A percentile compares a stretch with the other conserved stretches of the same genome.
phyloP scores from a whole-genome alignment of 92 coral and sea anemone genomes.

The Blastomussa wellsi region DNA sequence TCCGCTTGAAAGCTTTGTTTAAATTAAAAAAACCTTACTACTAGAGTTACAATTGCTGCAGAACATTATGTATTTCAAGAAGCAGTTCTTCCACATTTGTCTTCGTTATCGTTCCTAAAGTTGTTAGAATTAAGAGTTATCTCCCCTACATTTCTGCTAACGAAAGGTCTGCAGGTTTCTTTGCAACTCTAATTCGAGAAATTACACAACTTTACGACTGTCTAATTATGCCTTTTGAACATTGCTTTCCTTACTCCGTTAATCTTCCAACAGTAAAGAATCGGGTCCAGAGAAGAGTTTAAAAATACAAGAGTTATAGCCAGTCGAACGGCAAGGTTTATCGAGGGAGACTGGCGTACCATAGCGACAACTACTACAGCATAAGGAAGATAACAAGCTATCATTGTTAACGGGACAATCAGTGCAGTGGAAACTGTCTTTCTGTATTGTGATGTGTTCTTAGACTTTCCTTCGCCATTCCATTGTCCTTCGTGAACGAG shows the following conservation, averaged over 20 bases:
- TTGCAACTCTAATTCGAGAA: not conserved
- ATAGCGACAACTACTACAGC: not conserved
- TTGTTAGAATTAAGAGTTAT: no score
- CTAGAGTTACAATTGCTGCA: no score
- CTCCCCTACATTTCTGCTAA: no score
- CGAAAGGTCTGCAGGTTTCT: no score
- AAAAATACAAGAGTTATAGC: not conserved
- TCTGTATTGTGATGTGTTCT: not conserved
- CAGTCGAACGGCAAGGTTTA: not conserved
- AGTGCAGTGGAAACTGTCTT: conserved; percentile 1
- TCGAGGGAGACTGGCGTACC: not conserved
- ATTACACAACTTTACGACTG: not conserved
- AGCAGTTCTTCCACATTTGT: no score
- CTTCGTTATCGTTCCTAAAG: no score
- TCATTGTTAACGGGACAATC: not conserved
- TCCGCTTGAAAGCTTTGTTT: no score
- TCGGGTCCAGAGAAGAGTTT: conserved; percentile 15
- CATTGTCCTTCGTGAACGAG: not conserved
- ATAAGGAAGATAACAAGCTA: conserved; percentile 16
- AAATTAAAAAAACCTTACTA: no score
- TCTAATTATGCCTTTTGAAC: not conserved
- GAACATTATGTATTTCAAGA: no score
- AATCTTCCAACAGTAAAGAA: conserved; percentile 20
- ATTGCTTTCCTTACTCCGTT: conserved; percentile 4
- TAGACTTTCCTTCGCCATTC: not conserved